A percentile compares a stretch with the other conserved stretches of the same genome.
phyloP scores from a whole-genome alignment of 2,113 vertebrate species.

The Pteropus alecto region DNA sequence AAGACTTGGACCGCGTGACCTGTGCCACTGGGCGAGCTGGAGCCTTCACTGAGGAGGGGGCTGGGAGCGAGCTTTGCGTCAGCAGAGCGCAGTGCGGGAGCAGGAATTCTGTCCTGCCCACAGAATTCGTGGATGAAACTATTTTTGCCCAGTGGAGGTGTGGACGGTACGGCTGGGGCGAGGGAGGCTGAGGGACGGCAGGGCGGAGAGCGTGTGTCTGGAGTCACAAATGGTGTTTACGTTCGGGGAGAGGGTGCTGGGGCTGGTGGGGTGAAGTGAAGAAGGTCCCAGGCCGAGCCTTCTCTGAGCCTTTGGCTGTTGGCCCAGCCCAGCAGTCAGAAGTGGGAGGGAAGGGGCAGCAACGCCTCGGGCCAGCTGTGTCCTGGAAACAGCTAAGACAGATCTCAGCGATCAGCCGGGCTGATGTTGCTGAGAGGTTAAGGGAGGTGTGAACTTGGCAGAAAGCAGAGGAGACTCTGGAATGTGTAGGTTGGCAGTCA shows the following conservation, averaged over 20 bases:
- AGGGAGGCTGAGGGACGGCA: background rate
- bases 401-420: fast-evolving
- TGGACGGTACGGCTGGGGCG: background rate
- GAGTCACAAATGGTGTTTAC: background rate
- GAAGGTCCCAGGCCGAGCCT: fast-evolving
- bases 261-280: background rate
- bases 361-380: fast-evolving
- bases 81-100: too few relatives aligned
- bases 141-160: background rate
- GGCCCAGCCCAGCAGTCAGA: background rate
- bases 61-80: too few relatives aligned
- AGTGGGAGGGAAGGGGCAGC: background rate
- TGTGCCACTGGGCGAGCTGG: too few relatives aligned
- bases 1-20: too few relatives aligned
- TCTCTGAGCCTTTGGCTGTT: background rate
- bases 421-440: background rate
- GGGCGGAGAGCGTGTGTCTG: background rate
- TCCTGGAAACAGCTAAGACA: background rate
- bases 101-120: too few relatives aligned
- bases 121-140: too few relatives aligned
- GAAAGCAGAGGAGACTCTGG: too few relatives aligned
- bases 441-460: too few relatives aligned
- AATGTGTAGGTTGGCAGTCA: too few relatives aligned
- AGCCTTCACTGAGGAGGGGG: too few relatives aligned
- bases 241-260: background rate